Base-by-base conservation (phyloP, 1,140 invertebrate species). In the Phocides pigmalion region DNA sequence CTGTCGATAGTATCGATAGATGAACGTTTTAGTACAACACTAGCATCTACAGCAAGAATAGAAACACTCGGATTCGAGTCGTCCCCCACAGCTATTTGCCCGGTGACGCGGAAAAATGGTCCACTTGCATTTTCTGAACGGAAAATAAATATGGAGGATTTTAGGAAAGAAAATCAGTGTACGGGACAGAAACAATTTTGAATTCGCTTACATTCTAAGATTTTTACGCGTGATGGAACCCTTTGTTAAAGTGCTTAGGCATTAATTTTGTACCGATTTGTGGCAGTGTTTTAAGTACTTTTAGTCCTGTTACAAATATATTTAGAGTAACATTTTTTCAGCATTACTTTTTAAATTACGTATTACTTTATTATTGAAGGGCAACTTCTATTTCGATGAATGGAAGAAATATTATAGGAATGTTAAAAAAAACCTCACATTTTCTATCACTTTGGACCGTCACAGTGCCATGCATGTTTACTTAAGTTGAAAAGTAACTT, bases 81-180 rank as follows among this genome's bases (percentile, higher is more conserved):
- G 56, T 59, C 42, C 42, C 42, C 56, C 42, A 59, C 56, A 59
- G 56, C 56, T 61, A 61, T 61, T 61, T 61, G 56, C 44, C 17
- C 56, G 44, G 28, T 46, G 54, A 59, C 54, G 54, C 54, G 41
- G 41, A 59, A 59, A 59, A 59, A 59, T 59, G 54, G 41, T 46
- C 54, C 41, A 44, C 54, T 59, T 59, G 54, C 54, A 59, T 46
- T 59, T 59, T 59, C 41, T 59, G 54, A 59, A 46, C 56, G 25
- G 56, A 61, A 61, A 61, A 61, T 61, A 61, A 61, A 61, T 61
- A 61, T 61, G 42, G 42, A 49, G 44, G 56, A 61, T 49, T 61
- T 61, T 12, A 49, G 42, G 28, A 47, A 61, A 61, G 56, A 61
- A 61, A 61, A 61, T 61, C 44, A 61, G 56, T 61, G 56, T 47